Percentiles rank a stretch among this genome's conserved stretches.
These are phyloP conservation scores for Oncorhynchus tshawytscha DNA, from an alignment of 2,113 vertebrate species.

Conservation along the genomic window DNA sequence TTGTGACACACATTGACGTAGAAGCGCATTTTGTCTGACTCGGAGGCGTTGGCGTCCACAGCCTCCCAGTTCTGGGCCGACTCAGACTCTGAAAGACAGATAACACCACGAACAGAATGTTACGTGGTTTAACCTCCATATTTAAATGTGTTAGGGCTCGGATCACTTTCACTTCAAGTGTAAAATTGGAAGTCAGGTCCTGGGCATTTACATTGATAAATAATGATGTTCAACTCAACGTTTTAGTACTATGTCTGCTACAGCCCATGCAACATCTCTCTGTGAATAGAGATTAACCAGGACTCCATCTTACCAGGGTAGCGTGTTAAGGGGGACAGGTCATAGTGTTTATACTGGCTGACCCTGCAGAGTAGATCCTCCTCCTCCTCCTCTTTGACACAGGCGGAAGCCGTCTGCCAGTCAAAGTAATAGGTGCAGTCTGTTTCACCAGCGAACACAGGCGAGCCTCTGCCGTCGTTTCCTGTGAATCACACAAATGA, in stretches of 20 bases:
- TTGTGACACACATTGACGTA: slow-evolving; percentile 91
- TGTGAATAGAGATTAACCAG: too few relatives aligned
- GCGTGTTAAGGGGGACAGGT: slow-evolving; percentile 84
- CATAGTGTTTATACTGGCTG: slow-evolving; percentile 79
- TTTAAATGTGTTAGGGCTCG: too few relatives aligned
- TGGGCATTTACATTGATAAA: too few relatives aligned
- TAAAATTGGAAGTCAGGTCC: too few relatives aligned
- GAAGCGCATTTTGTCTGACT: slow-evolving; percentile 68
- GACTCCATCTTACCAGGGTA: slow-evolving; percentile 75
- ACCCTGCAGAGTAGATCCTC: slow-evolving; percentile 84
- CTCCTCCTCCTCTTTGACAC: slow-evolving; percentile 88
- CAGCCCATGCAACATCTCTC: too few relatives aligned
- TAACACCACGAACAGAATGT: too few relatives aligned
- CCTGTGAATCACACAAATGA: slow-evolving; percentile 38
- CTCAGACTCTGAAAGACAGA: slow-evolving; percentile 68
- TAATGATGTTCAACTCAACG: too few relatives aligned
- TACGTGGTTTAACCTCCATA: too few relatives aligned
- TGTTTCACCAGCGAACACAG: slow-evolving; percentile 84
- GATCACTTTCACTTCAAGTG: too few relatives aligned
- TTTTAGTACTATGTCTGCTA: too few relatives aligned
- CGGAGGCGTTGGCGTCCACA: slow-evolving; percentile 70
- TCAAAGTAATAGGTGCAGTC: slow-evolving; percentile 95
- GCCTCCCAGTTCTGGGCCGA: slow-evolving; percentile 85
- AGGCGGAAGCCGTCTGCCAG: slow-evolving; percentile 89
- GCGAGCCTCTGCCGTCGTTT: slow-evolving; percentile 74